Base-by-base conservation (phyloP, 2,797 vertebrate species). In the Danio tinwini region DNA sequence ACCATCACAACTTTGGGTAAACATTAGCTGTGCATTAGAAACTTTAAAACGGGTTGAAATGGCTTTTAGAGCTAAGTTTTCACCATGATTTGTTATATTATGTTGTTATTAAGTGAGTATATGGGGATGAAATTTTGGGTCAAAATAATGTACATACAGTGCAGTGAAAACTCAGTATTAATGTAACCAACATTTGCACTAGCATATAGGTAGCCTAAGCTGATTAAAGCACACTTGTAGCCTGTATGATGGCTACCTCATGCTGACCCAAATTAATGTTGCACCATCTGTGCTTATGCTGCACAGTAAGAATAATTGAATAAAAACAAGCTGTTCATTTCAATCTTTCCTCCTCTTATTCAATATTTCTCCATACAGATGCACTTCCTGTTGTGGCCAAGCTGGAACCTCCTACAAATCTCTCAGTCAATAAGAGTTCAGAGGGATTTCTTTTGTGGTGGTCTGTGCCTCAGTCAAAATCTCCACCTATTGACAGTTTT, bases 381-480 rank as follows among this genome's bases (percentile, higher is more conserved):
- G 78, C 81, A 37, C 82, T 74, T 12, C 83, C 42, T 12, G 80
- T 65, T 44, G 88, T 70, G 81, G 80, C 62, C 45, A 75, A 87
- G 45, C 91, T 93, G 14, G 92, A 92, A 71, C 94, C 97, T 0
- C 97, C 97, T 0, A 87, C 81, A 10, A 88, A 82, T 52, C 93
- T 99, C 82, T 93, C 82, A 0, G 93, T 95, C 86, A 93, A 95
- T 74, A 93, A 88, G 88, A 94, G 91, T 0, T 80, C 88, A 7
- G 90, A 91, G 0, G 97, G 97, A 63, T 92, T 98, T 5, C 82
- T 97, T 76, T 89, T 99, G 76, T 89, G 81, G 4, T 99, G 97
- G 97, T 88, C 90, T 0, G 92, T 87, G 39, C 95, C 97, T 0
- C 89, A 88, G 1, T 84, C 87, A 7, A 85, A 87, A 81, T 90